A percentile compares a stretch with the other conserved stretches of the same genome.
Conservation (phyloP, 2,888 invertebrate species). For the Noctuana brunneofusca region DNA sequence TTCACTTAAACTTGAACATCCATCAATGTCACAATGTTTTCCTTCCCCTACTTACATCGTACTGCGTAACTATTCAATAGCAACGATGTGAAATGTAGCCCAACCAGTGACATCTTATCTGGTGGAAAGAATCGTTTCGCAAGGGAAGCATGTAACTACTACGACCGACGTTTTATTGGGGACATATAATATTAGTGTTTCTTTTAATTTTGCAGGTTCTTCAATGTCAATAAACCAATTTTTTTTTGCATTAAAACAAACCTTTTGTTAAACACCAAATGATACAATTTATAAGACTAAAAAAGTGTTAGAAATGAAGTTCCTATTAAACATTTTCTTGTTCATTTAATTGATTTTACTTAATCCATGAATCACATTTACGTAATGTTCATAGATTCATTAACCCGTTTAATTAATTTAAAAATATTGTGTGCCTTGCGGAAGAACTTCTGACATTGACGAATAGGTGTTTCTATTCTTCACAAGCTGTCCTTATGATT, state of each 20-base stretch:
- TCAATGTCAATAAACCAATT: not conserved
- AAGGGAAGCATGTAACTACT: no score
- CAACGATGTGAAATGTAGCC: not conserved
- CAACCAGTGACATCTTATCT: no score
- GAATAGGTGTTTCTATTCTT: slow-evolving; percentile 14
- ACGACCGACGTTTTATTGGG: no score
- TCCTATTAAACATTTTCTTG: not conserved
- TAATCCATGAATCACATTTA: not conserved
- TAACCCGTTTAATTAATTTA: slow-evolving; percentile 16
- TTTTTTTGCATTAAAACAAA: no score
- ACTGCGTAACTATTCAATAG: not conserved
- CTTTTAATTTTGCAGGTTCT: not conserved
- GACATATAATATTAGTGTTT: no score
- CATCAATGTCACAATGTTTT: not conserved
- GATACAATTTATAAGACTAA: no score
- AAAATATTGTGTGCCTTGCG: slow-evolving; percentile 5
- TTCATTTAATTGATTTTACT: not conserved
- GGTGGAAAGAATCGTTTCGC: no score
- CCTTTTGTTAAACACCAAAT: no score
- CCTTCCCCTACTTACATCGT: no score
- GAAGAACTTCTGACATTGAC: slow-evolving; percentile 26
- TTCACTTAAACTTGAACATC: not conserved
- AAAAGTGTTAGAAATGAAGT: no score
- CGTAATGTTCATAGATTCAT: slow-evolving; percentile 5
- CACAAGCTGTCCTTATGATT: slow-evolving; percentile 12